Conservation (phyloP, 2,797 vertebrate genomes). For the Lepilemur septentrionalis region DNA sequence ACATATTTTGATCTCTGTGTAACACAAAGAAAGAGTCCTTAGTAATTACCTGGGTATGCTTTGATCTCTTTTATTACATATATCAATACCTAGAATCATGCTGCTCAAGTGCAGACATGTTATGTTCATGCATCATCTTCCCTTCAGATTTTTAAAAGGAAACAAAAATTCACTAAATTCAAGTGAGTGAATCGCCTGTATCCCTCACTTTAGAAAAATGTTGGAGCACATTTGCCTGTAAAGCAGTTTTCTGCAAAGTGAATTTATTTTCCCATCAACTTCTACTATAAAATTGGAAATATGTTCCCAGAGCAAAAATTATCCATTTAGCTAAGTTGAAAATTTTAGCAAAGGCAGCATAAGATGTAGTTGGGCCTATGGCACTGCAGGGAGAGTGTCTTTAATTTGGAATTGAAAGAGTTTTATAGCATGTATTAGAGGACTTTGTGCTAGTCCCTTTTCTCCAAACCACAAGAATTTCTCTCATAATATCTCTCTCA, state of each 20-base stretch:
- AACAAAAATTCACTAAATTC: constrained; percentile 15
- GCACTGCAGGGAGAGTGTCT: neutral
- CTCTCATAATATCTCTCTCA: neutral
- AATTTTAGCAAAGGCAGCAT: neutral
- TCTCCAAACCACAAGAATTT: neutral
- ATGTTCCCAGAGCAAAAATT: neutral
- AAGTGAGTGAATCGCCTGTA: neutral
- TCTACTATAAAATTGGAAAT: constrained; percentile 29
- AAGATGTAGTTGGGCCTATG: neutral
- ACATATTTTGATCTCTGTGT: neutral
- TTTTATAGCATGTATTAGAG: neutral
- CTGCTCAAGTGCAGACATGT: constrained; percentile 19
- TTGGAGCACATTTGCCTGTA: neutral
- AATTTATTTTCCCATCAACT: neutral
- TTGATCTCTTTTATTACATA: constrained; percentile 36
- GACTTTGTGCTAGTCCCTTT: neutral
- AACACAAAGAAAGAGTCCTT: neutral
- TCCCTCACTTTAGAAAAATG: neutral
- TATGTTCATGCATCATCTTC: constrained; percentile 48
- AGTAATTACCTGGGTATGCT: constrained; percentile 17
- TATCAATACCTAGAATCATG: constrained; percentile 33
- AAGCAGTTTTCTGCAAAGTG: constrained; percentile 33
- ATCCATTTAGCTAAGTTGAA: neutral
- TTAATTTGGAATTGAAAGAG: neutral
- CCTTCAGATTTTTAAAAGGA: constrained; percentile 67